Conservation (phyloP, 2,888 invertebrate genomes). For the Lasioglossum zephyrum region DNA sequence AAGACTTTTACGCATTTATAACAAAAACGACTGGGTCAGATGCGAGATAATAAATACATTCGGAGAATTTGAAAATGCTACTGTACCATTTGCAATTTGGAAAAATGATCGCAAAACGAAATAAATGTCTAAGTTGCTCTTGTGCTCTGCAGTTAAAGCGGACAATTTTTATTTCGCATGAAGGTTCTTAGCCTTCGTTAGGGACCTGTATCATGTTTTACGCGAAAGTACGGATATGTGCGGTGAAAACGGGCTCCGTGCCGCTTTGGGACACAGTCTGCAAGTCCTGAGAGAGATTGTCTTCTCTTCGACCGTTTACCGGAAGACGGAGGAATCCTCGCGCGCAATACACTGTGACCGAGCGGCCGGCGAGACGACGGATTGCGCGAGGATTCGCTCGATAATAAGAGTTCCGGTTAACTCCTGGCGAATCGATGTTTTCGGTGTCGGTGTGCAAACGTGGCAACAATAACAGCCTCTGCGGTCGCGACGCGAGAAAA, state of each 20-base stretch:
- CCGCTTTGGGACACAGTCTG: too few relatives aligned
- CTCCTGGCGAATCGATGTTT: conserved; percentile 9
- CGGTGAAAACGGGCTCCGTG: not conserved
- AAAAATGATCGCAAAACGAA: too few relatives aligned
- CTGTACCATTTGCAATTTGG: too few relatives aligned
- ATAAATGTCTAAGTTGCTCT: too few relatives aligned
- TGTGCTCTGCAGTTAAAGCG: too few relatives aligned
- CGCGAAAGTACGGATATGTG: not conserved
- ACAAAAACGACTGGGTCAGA: too few relatives aligned
- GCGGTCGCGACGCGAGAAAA: conserved; percentile 54
- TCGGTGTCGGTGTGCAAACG: conserved; percentile 27
- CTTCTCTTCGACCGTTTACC: not conserved
- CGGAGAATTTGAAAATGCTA: too few relatives aligned
- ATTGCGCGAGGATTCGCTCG: conserved; percentile 33
- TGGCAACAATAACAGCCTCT: conserved; percentile 43
- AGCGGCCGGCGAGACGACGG: not conserved
- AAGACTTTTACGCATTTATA: too few relatives aligned
- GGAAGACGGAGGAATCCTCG: not conserved
- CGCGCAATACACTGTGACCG: not conserved
- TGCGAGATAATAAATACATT: too few relatives aligned
- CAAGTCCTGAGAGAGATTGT: not conserved
- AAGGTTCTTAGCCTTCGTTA: too few relatives aligned
- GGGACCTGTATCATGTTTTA: not conserved
- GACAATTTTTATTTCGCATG: too few relatives aligned
- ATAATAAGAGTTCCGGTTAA: conserved; percentile 49